These are phyloP conservation scores for Mechanitis mazaeus DNA, from an alignment of 2,888 invertebrate species.

Conservation along the genomic window DNA sequence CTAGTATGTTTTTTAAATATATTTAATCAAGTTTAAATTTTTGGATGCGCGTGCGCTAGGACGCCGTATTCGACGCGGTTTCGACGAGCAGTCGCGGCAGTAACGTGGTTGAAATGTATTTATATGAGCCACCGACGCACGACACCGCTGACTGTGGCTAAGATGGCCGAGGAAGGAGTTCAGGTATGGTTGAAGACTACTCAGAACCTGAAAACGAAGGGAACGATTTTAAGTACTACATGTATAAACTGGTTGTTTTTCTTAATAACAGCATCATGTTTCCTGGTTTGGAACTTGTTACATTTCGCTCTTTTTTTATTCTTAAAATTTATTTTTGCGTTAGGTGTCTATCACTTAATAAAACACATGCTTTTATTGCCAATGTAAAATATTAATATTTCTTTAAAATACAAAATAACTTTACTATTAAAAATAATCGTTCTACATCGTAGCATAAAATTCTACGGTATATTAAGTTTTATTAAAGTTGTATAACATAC, in stretches of 20 bases:
- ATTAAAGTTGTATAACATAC: too few relatives aligned
- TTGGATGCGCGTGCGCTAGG: constrained; percentile 48
- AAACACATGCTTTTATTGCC: not conserved
- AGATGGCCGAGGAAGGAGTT: constrained; percentile 21
- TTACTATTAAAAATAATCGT: not conserved
- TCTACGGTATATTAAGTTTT: too few relatives aligned
- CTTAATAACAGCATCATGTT: not conserved
- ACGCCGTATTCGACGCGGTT: constrained; percentile 54
- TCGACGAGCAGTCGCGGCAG: constrained; percentile 52
- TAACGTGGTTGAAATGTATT: constrained; percentile 54
- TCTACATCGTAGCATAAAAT: too few relatives aligned
- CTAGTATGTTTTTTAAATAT: too few relatives aligned
- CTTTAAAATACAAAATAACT: not conserved
- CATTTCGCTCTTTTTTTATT: constrained; percentile 7
- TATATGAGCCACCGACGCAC: constrained; percentile 54
- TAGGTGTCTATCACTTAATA: constrained; percentile 6
- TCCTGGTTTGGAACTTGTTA: constrained; percentile 10
- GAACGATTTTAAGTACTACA: not conserved
- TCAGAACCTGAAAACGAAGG: constrained; percentile 18
- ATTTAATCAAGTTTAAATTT: constrained; percentile 21
- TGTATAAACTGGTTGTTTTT: constrained; percentile 1
- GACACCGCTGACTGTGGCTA: constrained; percentile 35
- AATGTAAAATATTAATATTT: not conserved
- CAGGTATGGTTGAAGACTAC: constrained; percentile 12
- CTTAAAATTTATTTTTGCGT: constrained; percentile 8